phyloP scores from a whole-genome alignment of 2,797 vertebrate genomes.

The Chrysocyon brachyurus region DNA sequence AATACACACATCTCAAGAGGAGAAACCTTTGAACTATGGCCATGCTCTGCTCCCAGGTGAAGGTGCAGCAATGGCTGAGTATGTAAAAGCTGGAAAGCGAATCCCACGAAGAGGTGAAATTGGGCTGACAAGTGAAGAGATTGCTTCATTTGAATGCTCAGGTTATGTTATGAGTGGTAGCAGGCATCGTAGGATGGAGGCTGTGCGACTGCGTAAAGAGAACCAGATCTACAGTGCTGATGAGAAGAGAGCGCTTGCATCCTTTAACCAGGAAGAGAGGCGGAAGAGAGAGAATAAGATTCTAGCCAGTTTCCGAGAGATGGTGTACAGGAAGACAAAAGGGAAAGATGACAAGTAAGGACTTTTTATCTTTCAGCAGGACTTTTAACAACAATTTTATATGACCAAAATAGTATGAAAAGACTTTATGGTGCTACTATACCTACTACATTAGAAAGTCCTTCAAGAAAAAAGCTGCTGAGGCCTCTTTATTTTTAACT shows the following conservation, averaged over 20 bases:
- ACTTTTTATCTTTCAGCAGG: background rate
- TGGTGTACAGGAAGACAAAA: conserved; percentile 93
- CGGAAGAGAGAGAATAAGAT: conserved; percentile 98
- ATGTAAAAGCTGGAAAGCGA: conserved; percentile 97
- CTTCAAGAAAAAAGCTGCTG: background rate
- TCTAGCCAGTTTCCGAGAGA: conserved; percentile 96
- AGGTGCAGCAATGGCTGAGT: conserved; percentile 99
- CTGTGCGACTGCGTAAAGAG: conserved; percentile 98
- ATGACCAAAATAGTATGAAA: background rate
- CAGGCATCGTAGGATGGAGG: conserved; percentile 99
- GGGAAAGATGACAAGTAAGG: conserved; percentile 90
- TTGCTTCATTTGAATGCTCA: conserved; percentile 95
- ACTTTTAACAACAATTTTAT: conserved; percentile 22
- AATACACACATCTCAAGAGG: conserved; percentile 93
- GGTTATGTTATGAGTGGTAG: conserved; percentile 99
- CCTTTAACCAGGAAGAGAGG: conserved; percentile 98
- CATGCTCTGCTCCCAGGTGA: conserved; percentile 97
- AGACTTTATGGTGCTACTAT: background rate
- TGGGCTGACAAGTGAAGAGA: conserved; percentile 97
- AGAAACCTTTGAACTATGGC: conserved; percentile 96
- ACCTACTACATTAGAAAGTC: background rate
- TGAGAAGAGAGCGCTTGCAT: conserved; percentile 97
- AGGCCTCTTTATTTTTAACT: background rate
- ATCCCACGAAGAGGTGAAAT: conserved; percentile 99
- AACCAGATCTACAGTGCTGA: conserved; percentile 99